Base-by-base conservation (phyloP, 2,888 invertebrate species). In the Latrodectus elegans region DNA sequence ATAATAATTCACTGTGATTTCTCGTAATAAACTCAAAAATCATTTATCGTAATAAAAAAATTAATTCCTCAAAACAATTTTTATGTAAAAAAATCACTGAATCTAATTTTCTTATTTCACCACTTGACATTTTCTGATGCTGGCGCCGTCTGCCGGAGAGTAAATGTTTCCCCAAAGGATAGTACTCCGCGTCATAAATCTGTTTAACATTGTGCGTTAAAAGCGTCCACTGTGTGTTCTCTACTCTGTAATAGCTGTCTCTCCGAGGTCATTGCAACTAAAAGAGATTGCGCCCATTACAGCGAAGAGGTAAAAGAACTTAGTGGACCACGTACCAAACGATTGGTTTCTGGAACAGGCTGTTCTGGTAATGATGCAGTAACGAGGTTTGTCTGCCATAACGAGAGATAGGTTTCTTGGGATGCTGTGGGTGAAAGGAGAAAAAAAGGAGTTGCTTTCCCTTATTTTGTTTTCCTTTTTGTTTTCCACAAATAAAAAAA, bases 321-420 rank as follows among this genome's bases (percentile, higher is more conserved):
- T 80, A 79, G 81, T 71, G 52, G 65, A 8, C 78, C 76, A 77
- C 81, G 76, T 81, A 65, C 72, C 65, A 71, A 81, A 73, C 77
- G 71, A 81, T 86, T 72, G 70, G 71, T 38, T 55, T 55, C 53
- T 55, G 72, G 60, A 77, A 81, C 86, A 77, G 86, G 77, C 81
- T 86, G 81, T 86, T 81, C 73, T 17, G 52, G 76, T 86, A 86
- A 86, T 81, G 86, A 81, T 70, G 81, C 86, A 77, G 81, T 86
- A 86, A 86, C 86, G 86, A 86, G 72, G 86, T 81, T 86, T 86
- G 81, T 85, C 76, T 72, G 68, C 77, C 75, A 77, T 81, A 76
- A 72, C 81, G 68, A 76, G 26, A 67, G 81, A 86, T 80, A 75
- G 84, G 77, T 72, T 67, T 86, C 64, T 70, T 71, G 26, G 38